Percentiles rank a stretch among this genome's conserved stretches.
Conservation (phyloP, 2,113 vertebrate genomes). For the Oreochromis niloticus region DNA sequence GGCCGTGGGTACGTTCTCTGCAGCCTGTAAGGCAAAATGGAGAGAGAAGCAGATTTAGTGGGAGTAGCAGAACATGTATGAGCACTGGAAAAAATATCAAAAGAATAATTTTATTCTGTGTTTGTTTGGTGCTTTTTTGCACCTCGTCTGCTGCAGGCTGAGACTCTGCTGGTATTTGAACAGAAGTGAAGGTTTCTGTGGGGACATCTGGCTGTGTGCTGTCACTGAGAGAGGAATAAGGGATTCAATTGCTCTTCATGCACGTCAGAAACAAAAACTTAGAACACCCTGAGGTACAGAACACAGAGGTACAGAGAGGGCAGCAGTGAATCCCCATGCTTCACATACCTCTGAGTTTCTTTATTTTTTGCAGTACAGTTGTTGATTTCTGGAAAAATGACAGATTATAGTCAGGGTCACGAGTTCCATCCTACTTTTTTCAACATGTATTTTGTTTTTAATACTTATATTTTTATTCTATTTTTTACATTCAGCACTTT, state of each 20-base stretch:
- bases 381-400: conserved; percentile 32
- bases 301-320: neutral
- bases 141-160: neutral
- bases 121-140: neutral
- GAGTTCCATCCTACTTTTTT: neutral
- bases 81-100: neutral
- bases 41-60: neutral
- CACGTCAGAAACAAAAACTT: neutral
- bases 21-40: neutral
- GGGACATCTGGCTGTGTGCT: neutral
- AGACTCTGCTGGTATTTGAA: neutral
- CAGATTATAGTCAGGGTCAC: neutral
- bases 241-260: neutral
- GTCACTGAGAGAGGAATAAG: neutral
- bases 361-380: neutral
- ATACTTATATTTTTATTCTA: no score
- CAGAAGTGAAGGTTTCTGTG: neutral
- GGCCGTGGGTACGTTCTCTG: neutral
- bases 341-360: conserved; percentile 12
- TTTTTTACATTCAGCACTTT: no score
- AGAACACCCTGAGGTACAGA: neutral
- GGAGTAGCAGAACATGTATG: neutral
- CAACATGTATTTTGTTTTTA: no score
- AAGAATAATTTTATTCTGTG: neutral
- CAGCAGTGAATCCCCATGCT: neutral